Conservation (phyloP, 2,888 invertebrate genomes). For the Itoplectis maculator region DNA sequence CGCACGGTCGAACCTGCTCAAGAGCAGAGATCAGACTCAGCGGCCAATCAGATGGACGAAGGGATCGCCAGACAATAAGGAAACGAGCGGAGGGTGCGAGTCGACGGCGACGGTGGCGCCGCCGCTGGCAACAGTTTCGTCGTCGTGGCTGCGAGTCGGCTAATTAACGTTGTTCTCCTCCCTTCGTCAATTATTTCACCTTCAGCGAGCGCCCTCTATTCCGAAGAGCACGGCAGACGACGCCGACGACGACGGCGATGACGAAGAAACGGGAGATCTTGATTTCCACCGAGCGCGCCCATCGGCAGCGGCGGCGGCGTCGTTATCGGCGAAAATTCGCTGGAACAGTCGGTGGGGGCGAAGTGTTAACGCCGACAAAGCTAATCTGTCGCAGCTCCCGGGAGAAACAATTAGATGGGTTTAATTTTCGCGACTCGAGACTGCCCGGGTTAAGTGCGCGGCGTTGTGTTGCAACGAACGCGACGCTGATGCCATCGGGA, state of each 20-base stretch:
- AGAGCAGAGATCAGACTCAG: too few species aligned
- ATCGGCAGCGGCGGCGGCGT: background rate
- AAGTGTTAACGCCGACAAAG: conserved; percentile 3
- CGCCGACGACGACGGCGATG: background rate
- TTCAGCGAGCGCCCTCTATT: conserved; percentile 31
- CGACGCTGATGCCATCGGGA: background rate
- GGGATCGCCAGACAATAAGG: conserved; percentile 63
- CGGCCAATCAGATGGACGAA: too few species aligned
- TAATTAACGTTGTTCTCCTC: conserved; percentile 47
- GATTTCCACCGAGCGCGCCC: conserved; percentile 2
- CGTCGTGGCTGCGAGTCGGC: conserved; percentile 41
- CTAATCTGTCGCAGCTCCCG: background rate
- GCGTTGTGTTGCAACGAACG: background rate
- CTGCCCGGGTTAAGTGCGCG: background rate
- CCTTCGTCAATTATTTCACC: conserved; percentile 57
- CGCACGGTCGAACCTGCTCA: too few species aligned
- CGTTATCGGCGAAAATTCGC: conserved; percentile 33
- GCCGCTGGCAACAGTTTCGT: conserved; percentile 13
- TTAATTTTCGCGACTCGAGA: background rate
- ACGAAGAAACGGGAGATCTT: conserved; percentile 41
- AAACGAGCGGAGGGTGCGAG: conserved; percentile 42
- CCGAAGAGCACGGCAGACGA: conserved; percentile 30
- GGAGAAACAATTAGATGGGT: conserved; percentile 8
- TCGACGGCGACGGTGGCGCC: conserved; percentile 1
- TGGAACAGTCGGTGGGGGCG: background rate